Evolutionary conservation across 2,113 vertebrate species (phyloP).

Genomic region (Chiloscyllium plagiosum): DNA sequence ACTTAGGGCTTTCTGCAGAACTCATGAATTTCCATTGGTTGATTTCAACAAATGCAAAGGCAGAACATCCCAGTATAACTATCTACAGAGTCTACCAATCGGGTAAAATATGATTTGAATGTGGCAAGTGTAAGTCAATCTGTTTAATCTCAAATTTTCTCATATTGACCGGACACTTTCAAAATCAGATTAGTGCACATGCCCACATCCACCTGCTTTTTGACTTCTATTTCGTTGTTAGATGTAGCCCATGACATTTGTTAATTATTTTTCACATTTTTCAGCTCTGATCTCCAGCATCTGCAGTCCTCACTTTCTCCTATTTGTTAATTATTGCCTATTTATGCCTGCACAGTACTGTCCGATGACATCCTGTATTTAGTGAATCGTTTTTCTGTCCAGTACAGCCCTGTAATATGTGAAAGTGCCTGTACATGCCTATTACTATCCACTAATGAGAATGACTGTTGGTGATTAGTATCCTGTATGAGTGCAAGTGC

Average conservation of each 20-base stretch:
- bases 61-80: neutral
- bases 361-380: too few relatives aligned
- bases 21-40: neutral
- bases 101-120: neutral
- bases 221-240: neutral
- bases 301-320: too few relatives aligned
- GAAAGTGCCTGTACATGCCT: neutral
- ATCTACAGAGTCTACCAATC: neutral
- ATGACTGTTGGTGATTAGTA: neutral
- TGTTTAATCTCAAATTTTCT: neutral
- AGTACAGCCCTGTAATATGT: neutral
- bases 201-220: neutral
- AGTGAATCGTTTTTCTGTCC: neutral
- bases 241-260: neutral
- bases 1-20: neutral
- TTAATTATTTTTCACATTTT: too few relatives aligned
- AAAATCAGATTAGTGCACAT: neutral
- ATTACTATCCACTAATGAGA: neutral
- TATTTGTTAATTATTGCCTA: neutral
- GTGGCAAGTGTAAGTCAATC: neutral
- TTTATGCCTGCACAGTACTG: neutral
- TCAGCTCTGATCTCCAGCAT: too few relatives aligned
- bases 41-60: neutral
- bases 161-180: neutral
- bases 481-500: neutral